Evolutionary conservation across 1,140 invertebrate species (phyloP), one percentile per base, ranked within the genome.

Genomic region (Coptotermes formosanus): DNA sequence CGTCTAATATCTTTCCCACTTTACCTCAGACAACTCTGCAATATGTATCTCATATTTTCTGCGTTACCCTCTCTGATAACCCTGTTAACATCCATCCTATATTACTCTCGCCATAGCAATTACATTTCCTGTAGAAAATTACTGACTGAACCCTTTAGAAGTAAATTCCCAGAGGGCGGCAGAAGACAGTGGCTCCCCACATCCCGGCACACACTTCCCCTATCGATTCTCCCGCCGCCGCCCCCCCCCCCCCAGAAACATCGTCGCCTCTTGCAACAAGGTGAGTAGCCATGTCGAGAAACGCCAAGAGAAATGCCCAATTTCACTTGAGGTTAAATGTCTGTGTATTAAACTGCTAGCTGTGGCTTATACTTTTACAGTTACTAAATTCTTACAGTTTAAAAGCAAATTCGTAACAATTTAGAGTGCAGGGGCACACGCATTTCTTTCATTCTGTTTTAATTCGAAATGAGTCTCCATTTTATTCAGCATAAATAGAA

Each of bases 181-280:
- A 75, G 64, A 2, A 75, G 64, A n/a, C 64, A 75, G n/a, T 75
- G 64, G 25, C n/a, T n/a, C n/a, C 64, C 64, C 64, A 69, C 64
- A 69, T n/a, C 9, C 64, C 64, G 23, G 23, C 23, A 3, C 23
- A 25, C 23, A 30, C 25, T 75, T 75, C n/a, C 64, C 64, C 4
- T 75, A 75, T 75, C 64, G 64, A 75, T 75, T 75, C 64, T n/a
- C 64, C 64, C n/a, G 14, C 25, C 64, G n/a, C 64, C n/a, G n/a
- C 64, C 3, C 64, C 14, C 14, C 64, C 64, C 7, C 14, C 64
- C 25, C n/a, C 64, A 11, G 19, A 55, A 38, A 38, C 38, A 38
- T 38, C 38, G 2, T 4, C 4, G 38, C 38, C 38, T 38, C 38
- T 38, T 38, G 38, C 59, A 23, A 64, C 59, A 8, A 64, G 9